phyloP scores from a whole-genome alignment of 2,888 invertebrate species.

The Hemicrepidius hirtus region DNA sequence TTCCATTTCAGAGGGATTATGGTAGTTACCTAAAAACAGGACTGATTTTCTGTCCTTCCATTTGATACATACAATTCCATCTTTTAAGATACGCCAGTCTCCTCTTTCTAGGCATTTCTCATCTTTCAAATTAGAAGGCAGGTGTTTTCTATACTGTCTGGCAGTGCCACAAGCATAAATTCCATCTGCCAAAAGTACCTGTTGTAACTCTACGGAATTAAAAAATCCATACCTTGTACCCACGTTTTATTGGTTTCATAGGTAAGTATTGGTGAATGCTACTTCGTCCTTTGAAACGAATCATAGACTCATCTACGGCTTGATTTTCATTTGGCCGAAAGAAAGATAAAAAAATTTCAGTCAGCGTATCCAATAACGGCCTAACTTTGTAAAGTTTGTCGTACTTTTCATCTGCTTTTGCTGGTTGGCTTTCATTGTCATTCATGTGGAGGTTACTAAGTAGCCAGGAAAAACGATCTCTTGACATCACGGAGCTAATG shows the following conservation, averaged over 20 bases:
- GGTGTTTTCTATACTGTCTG: too few relatives aligned
- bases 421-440: conserved; percentile 53
- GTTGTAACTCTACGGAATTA: neutral
- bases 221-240: conserved; percentile 17
- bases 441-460: conserved; percentile 56
- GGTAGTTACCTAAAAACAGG: too few relatives aligned
- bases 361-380: conserved; percentile 50
- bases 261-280: conserved; percentile 52
- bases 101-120: conserved; percentile 54
- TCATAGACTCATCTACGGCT: conserved; percentile 56
- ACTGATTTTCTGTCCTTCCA: too few relatives aligned
- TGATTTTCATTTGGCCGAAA: conserved; percentile 45
- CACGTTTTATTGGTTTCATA: conserved; percentile 21
- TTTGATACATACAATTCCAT: too few relatives aligned
- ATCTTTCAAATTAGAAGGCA: conserved; percentile 57
- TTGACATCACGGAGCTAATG: conserved; percentile 49
- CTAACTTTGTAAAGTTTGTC: conserved; percentile 58
- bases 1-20: too few relatives aligned
- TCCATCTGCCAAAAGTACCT: conserved; percentile 34
- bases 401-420: conserved; percentile 49
- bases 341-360: conserved; percentile 45
- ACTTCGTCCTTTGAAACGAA: conserved; percentile 55
- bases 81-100: conserved; percentile 37
- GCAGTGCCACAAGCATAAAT: too few relatives aligned
- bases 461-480: conserved; percentile 56